Evolutionary conservation across 2,113 vertebrate genomes (phyloP).

Genomic region (Rousettus leschenaultii): DNA sequence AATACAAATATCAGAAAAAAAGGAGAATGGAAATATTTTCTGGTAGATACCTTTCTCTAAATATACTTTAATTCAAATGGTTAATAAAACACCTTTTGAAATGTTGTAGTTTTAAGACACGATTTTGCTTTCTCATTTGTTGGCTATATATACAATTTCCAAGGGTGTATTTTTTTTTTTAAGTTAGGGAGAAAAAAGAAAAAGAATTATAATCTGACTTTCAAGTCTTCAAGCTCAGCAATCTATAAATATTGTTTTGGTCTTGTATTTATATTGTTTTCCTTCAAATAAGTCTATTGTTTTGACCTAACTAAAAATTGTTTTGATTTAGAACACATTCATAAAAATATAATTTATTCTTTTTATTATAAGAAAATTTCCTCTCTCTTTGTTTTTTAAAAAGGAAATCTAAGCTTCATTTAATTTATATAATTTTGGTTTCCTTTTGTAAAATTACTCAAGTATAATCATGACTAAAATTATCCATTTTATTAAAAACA

Average conservation of each 20-base stretch:
- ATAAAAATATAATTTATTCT: constrained; percentile 29
- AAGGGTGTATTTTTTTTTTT: not conserved
- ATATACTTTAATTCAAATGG: not conserved
- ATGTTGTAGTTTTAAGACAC: not conserved
- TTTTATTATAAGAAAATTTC: not conserved
- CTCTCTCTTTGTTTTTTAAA: not conserved
- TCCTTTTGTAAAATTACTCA: not conserved
- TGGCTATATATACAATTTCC: not conserved
- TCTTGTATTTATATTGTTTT: not conserved
- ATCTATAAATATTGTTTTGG: not conserved
- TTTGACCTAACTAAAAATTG: constrained; percentile 7
- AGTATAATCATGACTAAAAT: not conserved
- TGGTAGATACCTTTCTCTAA: not conserved
- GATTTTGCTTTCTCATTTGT: not conserved
- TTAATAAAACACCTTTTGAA: not conserved
- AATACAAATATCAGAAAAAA: not conserved
- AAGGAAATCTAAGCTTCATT: not conserved
- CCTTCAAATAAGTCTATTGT: not conserved
- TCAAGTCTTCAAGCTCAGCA: not conserved
- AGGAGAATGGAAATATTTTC: not conserved
- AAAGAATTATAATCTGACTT: not conserved
- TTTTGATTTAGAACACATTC: not conserved
- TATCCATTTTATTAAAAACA: not conserved
- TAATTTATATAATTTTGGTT: not conserved
- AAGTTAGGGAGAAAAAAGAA: not conserved